Conservation (phyloP, 2,113 vertebrate genomes). For the Stegostoma tigrinum region DNA sequence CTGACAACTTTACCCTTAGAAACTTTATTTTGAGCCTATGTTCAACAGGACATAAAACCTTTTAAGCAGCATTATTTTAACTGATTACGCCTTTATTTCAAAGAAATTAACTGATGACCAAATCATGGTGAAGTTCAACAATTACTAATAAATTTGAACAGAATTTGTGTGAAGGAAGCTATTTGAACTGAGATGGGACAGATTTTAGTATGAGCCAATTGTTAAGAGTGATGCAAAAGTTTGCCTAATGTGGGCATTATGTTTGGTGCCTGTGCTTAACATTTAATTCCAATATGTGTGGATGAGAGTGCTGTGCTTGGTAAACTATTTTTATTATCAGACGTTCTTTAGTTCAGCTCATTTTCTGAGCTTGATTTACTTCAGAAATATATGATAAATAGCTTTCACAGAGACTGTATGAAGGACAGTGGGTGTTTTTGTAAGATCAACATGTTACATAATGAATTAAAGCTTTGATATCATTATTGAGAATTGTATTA, state of each 20-base stretch:
- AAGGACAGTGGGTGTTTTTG: not conserved
- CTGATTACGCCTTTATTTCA: not conserved
- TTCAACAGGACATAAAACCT: not conserved
- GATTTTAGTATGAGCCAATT: not conserved
- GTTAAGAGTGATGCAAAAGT: not conserved
- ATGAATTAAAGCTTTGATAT: not conserved
- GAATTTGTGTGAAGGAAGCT: not conserved
- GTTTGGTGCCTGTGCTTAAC: not conserved
- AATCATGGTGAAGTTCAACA: not conserved
- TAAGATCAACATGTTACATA: not conserved
- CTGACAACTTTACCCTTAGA: not conserved
- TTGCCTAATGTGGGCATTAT: not conserved
- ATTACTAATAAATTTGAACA: not conserved
- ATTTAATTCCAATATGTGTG: not conserved
- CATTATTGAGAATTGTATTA: not conserved
- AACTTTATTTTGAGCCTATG: not conserved
- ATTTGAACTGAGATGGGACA: not conserved
- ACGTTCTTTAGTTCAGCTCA: not conserved
- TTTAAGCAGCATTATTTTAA: not conserved
- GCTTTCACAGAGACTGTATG: not conserved
- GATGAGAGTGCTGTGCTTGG: not conserved
- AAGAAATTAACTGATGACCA: not conserved
- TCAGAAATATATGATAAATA: not conserved
- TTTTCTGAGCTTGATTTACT: not conserved
- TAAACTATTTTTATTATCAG: not conserved